Base-by-base conservation (phyloP, 92 coral and sea anemone species). In the Heliopora coerulea region DNA sequence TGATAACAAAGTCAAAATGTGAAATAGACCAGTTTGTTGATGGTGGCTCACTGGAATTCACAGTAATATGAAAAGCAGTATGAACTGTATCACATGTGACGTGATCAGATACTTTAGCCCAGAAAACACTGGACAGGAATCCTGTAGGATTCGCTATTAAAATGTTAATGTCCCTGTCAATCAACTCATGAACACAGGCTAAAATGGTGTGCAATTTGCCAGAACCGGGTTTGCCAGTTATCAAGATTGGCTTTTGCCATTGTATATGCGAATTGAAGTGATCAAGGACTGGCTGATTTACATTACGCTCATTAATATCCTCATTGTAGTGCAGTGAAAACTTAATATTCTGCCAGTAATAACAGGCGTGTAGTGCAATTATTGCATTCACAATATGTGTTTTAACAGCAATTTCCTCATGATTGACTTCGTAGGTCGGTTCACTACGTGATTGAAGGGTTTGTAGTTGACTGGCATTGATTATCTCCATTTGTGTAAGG, bases 41-140 rank as follows among this genome's bases (percentile, higher is more conserved):
- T 3, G 60, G 60, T 6, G 17, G 10, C 8, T 54, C 60, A 19
- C 19, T 17, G 9, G 60, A 17, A 19, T 54, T 17, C 24, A 54
- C 60, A 0, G 60, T 17, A 0, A 54, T 54, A 9, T 54, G 60
- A 27, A 54, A 54, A 54, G 60, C 23, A 1, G 60, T 23, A 19
- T 54, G 60, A 5, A 54, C 23, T 54, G 60, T 54, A 3, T 54
- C 23, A 54, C 60, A 54, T 54, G 60, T 54, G 10, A 54, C 60
- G 24, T 3, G n/a, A 54, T 54, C 60, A 19, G 60, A 1, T 0
- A 54, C 60, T 5, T 54, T 12, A 0, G 17, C 8, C 23, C 29
- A 11, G 11, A 54, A 23, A 0, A 37, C 42, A 37, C 42, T 37
- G 4, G 42, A 37, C 10, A 37, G 10, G 10, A 37, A 37, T 37